Conservation (phyloP, 2,113 vertebrate genomes). For the Hiodon tergisus region DNA sequence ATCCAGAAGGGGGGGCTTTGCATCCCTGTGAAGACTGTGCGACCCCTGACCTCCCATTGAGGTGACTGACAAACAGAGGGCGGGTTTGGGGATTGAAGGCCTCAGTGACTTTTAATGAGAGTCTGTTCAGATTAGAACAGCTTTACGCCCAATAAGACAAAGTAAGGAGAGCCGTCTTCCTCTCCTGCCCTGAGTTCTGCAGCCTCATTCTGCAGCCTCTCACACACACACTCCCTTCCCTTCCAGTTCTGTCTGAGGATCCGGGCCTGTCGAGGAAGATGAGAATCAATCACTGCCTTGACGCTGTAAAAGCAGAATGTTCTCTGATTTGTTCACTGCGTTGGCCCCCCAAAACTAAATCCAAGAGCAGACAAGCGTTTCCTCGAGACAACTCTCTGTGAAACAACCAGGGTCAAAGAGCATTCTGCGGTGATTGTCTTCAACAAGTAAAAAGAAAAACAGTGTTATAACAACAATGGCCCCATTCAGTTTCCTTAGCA, state of each 20-base stretch:
- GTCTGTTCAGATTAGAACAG: constrained; percentile 77
- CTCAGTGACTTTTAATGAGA: constrained; percentile 77
- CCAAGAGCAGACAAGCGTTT: no score
- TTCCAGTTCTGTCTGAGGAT: neutral
- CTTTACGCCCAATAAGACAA: constrained; percentile 48
- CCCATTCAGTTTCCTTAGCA: no score
- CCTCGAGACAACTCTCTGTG: no score
- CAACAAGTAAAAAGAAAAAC: no score
- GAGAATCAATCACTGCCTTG: neutral
- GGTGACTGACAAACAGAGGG: constrained; percentile 62
- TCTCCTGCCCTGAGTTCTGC: constrained; percentile 28
- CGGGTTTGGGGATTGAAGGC: constrained; percentile 62
- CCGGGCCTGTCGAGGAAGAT: neutral
- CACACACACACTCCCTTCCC: constrained; percentile 10
- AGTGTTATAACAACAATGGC: no score
- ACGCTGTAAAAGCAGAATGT: no score
- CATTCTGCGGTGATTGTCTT: no score
- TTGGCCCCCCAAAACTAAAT: no score
- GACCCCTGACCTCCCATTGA: constrained; percentile 62
- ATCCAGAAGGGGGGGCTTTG: constrained; percentile 42
- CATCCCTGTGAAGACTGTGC: constrained; percentile 58
- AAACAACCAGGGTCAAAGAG: no score
- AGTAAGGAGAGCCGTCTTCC: constrained; percentile 26
- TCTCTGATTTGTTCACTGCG: no score
- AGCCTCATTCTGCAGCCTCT: constrained; percentile 23